These are phyloP conservation scores for Drosophila saltans DNA, from an alignment of 1,140 invertebrate species.

Conservation along the genomic window DNA sequence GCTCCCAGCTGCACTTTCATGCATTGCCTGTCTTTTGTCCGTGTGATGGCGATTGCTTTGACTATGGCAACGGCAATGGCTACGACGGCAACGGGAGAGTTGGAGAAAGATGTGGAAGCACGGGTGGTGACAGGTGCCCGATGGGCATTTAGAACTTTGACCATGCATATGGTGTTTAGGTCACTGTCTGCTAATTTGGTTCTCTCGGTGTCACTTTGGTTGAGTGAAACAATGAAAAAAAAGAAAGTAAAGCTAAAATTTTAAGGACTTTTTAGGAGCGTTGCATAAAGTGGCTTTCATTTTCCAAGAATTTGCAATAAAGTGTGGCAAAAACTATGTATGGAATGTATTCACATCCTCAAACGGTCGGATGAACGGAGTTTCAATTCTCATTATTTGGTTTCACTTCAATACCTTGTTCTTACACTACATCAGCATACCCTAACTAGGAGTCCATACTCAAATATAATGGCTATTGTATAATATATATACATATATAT, in stretches of 20 bases:
- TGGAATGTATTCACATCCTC: too few relatives aligned
- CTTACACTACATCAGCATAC: background rate
- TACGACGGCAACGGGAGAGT: background rate
- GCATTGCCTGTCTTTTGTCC: constrained; percentile 1
- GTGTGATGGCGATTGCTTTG: too few relatives aligned
- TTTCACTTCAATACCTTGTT: background rate
- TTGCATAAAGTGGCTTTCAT: background rate
- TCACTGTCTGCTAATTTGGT: constrained; percentile 6
- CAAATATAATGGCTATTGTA: too few relatives aligned
- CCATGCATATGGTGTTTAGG: background rate
- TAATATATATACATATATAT: too few relatives aligned
- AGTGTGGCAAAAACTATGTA: background rate
- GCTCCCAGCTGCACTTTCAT: constrained; percentile 18
- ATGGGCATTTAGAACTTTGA: constrained; percentile 7
- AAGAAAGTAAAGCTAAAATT: background rate
- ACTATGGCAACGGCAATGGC: background rate
- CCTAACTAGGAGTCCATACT: too few relatives aligned
- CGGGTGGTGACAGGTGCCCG: constrained; percentile 15
- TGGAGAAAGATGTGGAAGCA: too few relatives aligned
- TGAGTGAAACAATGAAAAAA: background rate
- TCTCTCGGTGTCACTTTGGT: background rate
- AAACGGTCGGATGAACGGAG: too few relatives aligned
- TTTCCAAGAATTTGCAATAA: background rate
- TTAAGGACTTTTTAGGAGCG: background rate
- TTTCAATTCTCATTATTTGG: background rate